Conservation (phyloP, 1,140 invertebrate species). For the Hycleus cichorii region DNA sequence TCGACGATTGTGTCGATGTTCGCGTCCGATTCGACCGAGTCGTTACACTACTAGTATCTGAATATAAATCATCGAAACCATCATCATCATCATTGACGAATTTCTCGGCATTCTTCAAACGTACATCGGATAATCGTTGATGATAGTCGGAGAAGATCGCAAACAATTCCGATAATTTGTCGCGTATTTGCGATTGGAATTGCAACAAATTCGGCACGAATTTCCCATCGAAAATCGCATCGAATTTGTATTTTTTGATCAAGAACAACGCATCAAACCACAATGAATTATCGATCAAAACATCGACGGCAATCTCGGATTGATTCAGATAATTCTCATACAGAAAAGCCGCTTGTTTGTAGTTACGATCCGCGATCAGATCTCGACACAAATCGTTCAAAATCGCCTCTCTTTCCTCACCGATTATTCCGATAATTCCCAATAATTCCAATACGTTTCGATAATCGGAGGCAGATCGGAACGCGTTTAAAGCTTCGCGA, state of each 20-base stretch:
- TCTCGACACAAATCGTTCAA: conserved; percentile 14
- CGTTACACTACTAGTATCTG: conserved; percentile 23
- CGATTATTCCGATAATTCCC: conserved; percentile 2
- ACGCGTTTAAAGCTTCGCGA: conserved; percentile 19
- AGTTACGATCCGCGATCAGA: conserved; percentile 5
- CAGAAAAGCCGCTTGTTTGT: conserved; percentile 22
- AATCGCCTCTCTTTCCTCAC: background rate
- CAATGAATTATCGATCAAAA: conserved; percentile 7
- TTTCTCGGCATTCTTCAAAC: conserved; percentile 15
- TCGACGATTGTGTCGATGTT: conserved; percentile 48
- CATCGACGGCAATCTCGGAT: conserved; percentile 14
- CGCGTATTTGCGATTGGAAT: conserved; percentile 12
- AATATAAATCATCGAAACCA: conserved; percentile 21
- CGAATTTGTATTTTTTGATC: conserved; percentile 11
- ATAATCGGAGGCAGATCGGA: conserved; percentile 18
- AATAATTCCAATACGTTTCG: conserved; percentile 17
- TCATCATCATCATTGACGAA: conserved; percentile 5
- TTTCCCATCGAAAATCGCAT: background rate
- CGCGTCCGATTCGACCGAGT: conserved; percentile 16
- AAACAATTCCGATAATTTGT: conserved; percentile 13
- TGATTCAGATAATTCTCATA: conserved; percentile 18
- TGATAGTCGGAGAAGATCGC: conserved; percentile 10
- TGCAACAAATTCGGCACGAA: conserved; percentile 10
- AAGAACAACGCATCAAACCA: conserved; percentile 21
- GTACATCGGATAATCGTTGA: conserved; percentile 12